A percentile compares a stretch with the other conserved stretches of the same genome.
phyloP scores from a whole-genome alignment of 1,140 invertebrate genomes.

The Idris sp. region DNA sequence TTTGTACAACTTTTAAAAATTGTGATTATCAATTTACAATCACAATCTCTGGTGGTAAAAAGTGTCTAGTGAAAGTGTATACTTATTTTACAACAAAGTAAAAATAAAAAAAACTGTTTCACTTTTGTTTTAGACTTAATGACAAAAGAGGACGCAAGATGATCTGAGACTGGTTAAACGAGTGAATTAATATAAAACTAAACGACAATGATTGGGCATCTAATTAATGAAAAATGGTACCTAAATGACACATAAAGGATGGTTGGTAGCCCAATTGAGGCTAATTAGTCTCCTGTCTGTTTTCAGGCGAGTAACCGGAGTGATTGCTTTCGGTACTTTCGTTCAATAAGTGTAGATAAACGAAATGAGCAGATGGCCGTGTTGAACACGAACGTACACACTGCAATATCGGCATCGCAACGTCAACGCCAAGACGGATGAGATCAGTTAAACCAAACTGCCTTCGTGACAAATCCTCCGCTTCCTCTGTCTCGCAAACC shows the following conservation, averaged over 20 bases:
- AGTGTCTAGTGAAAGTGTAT: no score
- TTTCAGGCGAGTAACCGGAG: constrained; percentile 50
- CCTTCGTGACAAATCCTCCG: constrained; percentile 76
- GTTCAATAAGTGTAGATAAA: constrained; percentile 65
- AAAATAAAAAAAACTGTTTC: no score
- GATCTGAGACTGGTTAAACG: no score
- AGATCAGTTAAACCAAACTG: constrained; percentile 78
- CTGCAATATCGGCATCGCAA: constrained; percentile 57
- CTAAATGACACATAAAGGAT: constrained; percentile 58
- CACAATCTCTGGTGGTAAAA: no score
- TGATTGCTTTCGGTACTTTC: constrained; percentile 64
- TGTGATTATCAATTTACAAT: no score
- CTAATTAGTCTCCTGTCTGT: constrained; percentile 61
- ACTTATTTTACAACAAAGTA: no score
- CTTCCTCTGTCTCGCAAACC: constrained; percentile 69
- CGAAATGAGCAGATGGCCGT: constrained; percentile 47
- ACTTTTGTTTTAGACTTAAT: no score
- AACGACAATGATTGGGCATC: constrained; percentile 11
- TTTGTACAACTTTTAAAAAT: no score
- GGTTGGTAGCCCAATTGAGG: constrained; percentile 46
- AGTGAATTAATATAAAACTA: constrained; percentile 8
- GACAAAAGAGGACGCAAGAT: no score
- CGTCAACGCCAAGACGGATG: constrained; percentile 75
- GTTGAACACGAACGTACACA: constrained; percentile 37
- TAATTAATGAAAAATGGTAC: constrained; percentile 50